phyloP scores from a whole-genome alignment of 2,797 vertebrate genomes.

The Apodemus agrarius region DNA sequence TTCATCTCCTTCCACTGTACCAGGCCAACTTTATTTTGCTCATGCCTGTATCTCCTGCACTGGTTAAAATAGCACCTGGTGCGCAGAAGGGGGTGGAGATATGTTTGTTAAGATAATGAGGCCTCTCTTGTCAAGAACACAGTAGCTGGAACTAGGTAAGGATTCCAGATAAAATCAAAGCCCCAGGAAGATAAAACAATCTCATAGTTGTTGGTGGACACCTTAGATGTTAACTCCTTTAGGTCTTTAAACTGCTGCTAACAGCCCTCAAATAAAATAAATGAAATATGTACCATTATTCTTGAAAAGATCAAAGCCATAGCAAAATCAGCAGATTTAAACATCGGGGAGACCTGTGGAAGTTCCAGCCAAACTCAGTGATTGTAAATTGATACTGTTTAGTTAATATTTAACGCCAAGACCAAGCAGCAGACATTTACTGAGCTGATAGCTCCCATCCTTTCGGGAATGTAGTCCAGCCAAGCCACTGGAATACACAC shows the following conservation, averaged over 20 bases:
- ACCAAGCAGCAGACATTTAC: constrained; percentile 48
- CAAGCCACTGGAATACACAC: constrained; percentile 15
- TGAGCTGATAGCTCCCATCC: constrained; percentile 48
- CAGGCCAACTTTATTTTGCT: background rate
- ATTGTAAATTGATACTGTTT: constrained; percentile 66
- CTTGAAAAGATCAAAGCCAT: constrained; percentile 29
- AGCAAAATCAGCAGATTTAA: constrained; percentile 48
- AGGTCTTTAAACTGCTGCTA: constrained; percentile 13
- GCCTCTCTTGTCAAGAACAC: background rate
- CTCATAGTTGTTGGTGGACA: background rate
- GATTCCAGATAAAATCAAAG: constrained; percentile 34
- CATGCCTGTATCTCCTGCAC: background rate
- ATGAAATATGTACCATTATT: constrained; percentile 12
- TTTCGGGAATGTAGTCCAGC: constrained; percentile 37
- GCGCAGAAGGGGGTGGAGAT: background rate
- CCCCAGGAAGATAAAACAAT: background rate
- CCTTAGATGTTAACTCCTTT: constrained; percentile 51
- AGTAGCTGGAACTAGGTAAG: background rate
- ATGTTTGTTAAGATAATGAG: constrained; percentile 18
- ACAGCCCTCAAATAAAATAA: constrained; percentile 28
- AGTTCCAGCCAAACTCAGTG: constrained; percentile 51
- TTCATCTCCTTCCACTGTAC: background rate
- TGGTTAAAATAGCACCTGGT: background rate
- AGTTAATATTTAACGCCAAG: constrained; percentile 69
- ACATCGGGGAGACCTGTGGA: background rate